phyloP scores from a whole-genome alignment of 2,113 vertebrate species.

The Podarcis raffonei region DNA sequence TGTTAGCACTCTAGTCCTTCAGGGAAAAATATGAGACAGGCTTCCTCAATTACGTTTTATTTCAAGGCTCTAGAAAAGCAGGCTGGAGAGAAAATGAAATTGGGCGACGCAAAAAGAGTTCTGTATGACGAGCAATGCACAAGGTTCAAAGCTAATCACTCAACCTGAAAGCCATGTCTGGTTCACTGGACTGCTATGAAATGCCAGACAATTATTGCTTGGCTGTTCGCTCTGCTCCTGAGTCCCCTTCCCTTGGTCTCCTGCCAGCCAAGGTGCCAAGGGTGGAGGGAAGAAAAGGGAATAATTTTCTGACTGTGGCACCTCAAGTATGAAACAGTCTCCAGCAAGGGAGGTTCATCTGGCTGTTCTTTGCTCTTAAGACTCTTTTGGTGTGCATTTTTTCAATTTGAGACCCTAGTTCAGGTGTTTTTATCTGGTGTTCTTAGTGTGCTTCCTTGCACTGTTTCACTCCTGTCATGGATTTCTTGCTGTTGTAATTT shows the following conservation, averaged over 20 bases:
- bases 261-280: background rate
- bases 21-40: constrained; percentile 31
- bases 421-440: background rate
- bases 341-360: background rate
- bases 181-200: background rate
- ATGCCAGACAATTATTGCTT: background rate
- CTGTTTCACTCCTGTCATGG: background rate
- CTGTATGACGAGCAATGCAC: background rate
- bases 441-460: background rate
- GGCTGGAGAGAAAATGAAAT: background rate
- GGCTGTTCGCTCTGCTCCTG: background rate
- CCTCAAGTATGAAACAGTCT: background rate
- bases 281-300: background rate
- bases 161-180: rapidly evolving
- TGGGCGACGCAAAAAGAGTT: background rate
- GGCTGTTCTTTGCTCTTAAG: background rate
- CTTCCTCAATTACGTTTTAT: constrained; percentile 7
- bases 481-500: background rate
- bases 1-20: background rate
- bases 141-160: background rate
- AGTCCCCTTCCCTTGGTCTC: background rate
- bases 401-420: background rate
- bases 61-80: background rate
- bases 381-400: background rate
- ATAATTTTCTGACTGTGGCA: no score